Conservation (phyloP, 2,888 invertebrate species). For the Hartigia nigra region DNA sequence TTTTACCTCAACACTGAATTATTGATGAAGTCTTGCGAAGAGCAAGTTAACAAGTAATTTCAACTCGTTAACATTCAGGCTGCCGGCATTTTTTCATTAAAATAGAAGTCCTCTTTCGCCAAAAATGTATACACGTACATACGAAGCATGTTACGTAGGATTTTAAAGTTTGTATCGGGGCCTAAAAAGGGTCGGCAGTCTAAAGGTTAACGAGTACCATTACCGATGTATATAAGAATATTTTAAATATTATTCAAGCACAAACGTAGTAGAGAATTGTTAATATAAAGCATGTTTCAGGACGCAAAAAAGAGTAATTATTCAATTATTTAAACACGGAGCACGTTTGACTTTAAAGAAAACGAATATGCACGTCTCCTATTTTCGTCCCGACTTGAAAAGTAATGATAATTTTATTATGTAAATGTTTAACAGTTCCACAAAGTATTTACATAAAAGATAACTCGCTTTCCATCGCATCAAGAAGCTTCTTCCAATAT, state of each 20-base stretch:
- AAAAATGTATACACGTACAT: too few species aligned
- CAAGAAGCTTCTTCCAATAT: not conserved
- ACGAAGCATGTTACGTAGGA: too few species aligned
- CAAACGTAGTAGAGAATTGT: not conserved
- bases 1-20: not conserved
- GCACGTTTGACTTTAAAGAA: not conserved
- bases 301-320: not conserved
- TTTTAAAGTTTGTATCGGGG: too few species aligned
- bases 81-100: too few species aligned
- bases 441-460: not conserved
- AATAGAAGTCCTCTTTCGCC: too few species aligned
- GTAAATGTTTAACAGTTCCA: not conserved
- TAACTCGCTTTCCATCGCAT: not conserved
- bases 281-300: not conserved
- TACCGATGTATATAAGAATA: not conserved
- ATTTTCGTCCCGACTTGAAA: not conserved
- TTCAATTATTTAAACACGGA: not conserved
- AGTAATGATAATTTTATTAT: not conserved
- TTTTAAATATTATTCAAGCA: not conserved
- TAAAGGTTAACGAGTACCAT: too few species aligned
- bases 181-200: too few species aligned
- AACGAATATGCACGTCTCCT: not conserved
- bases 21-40: not conserved
- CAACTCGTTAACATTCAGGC: not conserved
- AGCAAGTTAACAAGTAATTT: not conserved